phyloP scores from a whole-genome alignment of 2,888 invertebrate species.

The Nomada fabriciana region DNA sequence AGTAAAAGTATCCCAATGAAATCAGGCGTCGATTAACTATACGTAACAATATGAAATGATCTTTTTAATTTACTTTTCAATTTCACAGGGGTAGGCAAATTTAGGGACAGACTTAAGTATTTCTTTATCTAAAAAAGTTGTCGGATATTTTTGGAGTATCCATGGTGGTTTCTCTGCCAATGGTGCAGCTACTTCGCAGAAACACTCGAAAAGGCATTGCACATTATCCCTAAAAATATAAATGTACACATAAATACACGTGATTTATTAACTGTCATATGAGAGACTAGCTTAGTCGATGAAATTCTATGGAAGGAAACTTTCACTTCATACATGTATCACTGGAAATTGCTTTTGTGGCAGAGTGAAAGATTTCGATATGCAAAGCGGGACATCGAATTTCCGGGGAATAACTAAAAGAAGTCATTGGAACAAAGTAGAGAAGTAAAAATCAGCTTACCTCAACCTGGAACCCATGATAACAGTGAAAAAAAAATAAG shows the following conservation, averaged over 20 bases:
- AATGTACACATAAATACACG: background rate
- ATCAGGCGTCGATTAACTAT: background rate
- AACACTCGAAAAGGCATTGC: slow-evolving; percentile 92
- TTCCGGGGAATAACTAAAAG: background rate
- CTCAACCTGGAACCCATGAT: slow-evolving; percentile 86
- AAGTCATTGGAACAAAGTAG: background rate
- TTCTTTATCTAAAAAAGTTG: slow-evolving; percentile 92
- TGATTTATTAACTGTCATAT: background rate
- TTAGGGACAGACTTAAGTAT: slow-evolving; percentile 94
- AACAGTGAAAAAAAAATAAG: slow-evolving; percentile 84
- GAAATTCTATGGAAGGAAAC: background rate
- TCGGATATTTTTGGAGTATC: slow-evolving; percentile 94
- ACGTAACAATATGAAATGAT: background rate
- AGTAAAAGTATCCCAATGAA: slow-evolving; percentile 15
- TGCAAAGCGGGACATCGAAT: background rate
- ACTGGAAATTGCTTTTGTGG: background rate
- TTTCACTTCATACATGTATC: slow-evolving; percentile 12
- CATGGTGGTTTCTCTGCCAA: slow-evolving; percentile 88
- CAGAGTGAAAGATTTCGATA: no score
- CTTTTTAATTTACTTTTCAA: slow-evolving; percentile 88
- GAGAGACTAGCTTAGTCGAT: background rate
- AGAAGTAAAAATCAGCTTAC: slow-evolving; percentile 75
- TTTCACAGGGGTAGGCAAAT: slow-evolving; percentile 95
- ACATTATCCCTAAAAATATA: slow-evolving; percentile 89
- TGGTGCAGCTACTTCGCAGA: slow-evolving; percentile 92